A percentile compares a stretch with the other conserved stretches of the same genome.
Evolutionary conservation across 2,888 invertebrate species (phyloP).

Genomic region (Phymatocera aterrima): DNA sequence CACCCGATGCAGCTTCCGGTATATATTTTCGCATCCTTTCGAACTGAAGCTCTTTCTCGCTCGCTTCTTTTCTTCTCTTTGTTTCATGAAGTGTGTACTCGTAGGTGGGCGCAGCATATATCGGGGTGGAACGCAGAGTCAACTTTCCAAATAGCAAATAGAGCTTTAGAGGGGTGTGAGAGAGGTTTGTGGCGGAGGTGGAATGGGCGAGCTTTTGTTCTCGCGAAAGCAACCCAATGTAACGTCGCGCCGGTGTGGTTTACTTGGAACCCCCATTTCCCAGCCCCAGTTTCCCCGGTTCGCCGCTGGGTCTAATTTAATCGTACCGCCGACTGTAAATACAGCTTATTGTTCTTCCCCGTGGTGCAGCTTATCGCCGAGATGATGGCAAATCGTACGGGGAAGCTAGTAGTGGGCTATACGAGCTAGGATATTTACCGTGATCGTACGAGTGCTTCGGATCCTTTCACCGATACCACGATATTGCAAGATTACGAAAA

Average conservation of each 20-base stretch:
- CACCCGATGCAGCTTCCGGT: no score
- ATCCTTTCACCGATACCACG: no score
- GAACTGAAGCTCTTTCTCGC: no score
- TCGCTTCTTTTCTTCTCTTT: background rate
- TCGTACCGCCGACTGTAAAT: slow-evolving; percentile 42
- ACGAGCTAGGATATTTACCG: background rate
- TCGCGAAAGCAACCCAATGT: slow-evolving; percentile 17
- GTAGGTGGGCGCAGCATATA: background rate
- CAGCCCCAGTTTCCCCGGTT: slow-evolving; percentile 22
- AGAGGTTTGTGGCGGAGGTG: background rate
- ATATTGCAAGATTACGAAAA: no score
- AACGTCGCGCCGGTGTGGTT: slow-evolving; percentile 26
- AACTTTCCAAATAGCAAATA: slow-evolving; percentile 36
- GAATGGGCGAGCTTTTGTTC: slow-evolving; percentile 38
- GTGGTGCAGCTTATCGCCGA: slow-evolving; percentile 23
- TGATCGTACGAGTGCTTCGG: background rate
- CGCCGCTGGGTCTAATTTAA: slow-evolving; percentile 43
- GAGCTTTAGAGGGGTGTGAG: background rate
- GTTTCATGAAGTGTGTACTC: background rate
- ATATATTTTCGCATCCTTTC: no score
- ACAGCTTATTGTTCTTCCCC: slow-evolving; percentile 39
- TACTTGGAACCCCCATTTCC: background rate
- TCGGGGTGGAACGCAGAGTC: background rate
- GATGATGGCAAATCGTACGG: slow-evolving; percentile 21
- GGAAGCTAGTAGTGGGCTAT: background rate